Conservation (phyloP, 2,113 vertebrate genomes). For the Eolophus roseicapilla region DNA sequence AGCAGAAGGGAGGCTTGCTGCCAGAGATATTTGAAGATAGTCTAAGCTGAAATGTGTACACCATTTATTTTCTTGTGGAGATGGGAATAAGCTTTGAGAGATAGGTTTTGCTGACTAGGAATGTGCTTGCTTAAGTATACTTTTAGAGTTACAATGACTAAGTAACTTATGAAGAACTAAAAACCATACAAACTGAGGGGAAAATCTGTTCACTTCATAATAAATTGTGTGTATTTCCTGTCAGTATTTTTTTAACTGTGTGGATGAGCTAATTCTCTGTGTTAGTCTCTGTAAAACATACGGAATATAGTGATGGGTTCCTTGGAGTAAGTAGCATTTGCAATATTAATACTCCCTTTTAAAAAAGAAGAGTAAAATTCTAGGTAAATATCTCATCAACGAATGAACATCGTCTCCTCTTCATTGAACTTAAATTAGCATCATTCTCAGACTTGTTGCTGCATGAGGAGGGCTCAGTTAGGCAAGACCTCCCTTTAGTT, state of each 20-base stretch:
- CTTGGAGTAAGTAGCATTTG: not conserved
- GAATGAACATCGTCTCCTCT: not conserved
- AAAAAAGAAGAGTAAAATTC: not conserved
- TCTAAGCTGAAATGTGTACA: not conserved
- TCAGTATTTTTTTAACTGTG: not conserved
- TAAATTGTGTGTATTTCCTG: not conserved
- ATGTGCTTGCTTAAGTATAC: not conserved
- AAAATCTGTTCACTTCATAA: not conserved
- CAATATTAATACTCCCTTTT: not conserved
- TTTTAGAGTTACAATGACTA: not conserved
- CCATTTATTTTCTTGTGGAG: constrained; percentile 15
- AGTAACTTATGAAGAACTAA: not conserved
- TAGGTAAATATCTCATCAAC: not conserved
- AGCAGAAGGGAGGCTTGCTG: not conserved
- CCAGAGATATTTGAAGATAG: constrained; percentile 3
- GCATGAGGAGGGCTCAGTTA: accelerated
- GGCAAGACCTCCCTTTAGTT: not conserved
- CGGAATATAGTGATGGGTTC: not conserved
- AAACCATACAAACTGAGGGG: not conserved
- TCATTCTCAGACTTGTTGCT: not conserved
- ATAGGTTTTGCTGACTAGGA: not conserved
- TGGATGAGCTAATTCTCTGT: not conserved
- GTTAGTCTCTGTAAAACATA: not conserved
- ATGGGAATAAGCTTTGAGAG: not conserved
- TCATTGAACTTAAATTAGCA: not conserved